A percentile compares a stretch with the other conserved stretches of the same genome.
These are phyloP conservation scores for Andinoacara biseriatus DNA, from an alignment of 2,113 vertebrate genomes.

Conservation along the genomic window DNA sequence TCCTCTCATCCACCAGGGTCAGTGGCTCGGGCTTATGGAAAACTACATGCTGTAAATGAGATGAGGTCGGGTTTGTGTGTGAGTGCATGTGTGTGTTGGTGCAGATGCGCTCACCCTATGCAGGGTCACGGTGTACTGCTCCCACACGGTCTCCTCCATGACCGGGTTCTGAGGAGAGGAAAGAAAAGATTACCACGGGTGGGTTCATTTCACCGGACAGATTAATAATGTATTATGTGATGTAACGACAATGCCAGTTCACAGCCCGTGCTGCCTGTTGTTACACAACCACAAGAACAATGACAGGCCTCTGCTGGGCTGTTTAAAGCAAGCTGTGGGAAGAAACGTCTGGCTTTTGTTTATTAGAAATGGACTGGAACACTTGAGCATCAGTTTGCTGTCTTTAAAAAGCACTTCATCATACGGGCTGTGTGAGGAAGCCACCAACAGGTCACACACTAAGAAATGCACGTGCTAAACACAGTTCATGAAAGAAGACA, in stretches of 20 bases:
- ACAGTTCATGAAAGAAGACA: neutral
- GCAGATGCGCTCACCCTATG: constrained; percentile 86
- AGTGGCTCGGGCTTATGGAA: neutral
- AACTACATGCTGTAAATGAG: neutral
- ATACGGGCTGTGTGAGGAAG: neutral
- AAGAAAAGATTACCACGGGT: constrained; percentile 42
- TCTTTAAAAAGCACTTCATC: neutral
- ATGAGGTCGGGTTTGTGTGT: neutral
- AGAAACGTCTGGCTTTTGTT: neutral
- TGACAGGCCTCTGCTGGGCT: neutral
- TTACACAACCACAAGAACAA: constrained; percentile 51
- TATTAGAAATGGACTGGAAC: constrained; percentile 16
- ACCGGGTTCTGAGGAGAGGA: constrained; percentile 73
- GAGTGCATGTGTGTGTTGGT: neutral
- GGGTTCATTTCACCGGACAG: constrained; percentile 48
- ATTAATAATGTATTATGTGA: constrained; percentile 62
- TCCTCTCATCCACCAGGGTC: neutral
- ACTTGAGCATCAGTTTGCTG: neutral
- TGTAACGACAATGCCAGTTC: constrained; percentile 47
- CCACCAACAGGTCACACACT: neutral
- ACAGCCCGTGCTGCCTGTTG: neutral
- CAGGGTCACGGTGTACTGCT: constrained; percentile 95
- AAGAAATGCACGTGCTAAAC: neutral
- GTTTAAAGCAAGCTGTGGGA: neutral
- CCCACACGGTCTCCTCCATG: constrained; percentile 98